These are phyloP conservation scores for Matsumurasca onukii DNA, from an alignment of 1,140 invertebrate species.

Conservation along the genomic window DNA sequence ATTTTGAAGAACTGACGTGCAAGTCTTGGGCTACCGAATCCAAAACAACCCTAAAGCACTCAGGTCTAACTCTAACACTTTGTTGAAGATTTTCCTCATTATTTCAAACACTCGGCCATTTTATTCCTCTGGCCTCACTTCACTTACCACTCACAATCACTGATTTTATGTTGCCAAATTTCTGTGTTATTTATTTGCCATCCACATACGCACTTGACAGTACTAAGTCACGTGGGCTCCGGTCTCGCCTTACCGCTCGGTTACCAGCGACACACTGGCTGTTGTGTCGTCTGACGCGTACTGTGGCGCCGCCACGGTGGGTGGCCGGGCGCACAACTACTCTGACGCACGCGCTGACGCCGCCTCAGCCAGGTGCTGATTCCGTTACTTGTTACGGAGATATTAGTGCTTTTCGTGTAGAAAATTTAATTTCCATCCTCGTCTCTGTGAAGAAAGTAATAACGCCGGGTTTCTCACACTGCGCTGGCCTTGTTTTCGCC, in stretches of 20 bases:
- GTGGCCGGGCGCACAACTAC: slow-evolving; percentile 2
- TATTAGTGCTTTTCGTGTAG: not conserved
- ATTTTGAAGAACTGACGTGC: not conserved
- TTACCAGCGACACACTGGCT: not conserved
- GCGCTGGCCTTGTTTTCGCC: too few relatives aligned
- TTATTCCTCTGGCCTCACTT: not conserved
- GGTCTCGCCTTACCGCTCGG: not conserved
- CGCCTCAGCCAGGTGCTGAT: not conserved
- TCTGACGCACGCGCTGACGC: not conserved
- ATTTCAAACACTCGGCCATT: not conserved
- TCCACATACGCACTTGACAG: not conserved
- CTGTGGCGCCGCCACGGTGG: too few relatives aligned
- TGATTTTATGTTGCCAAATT: not conserved
- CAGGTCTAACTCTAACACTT: slow-evolving; percentile 2
- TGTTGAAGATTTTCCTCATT: not conserved
- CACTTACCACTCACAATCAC: not conserved
- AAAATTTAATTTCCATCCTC: slow-evolving; percentile 8
- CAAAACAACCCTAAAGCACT: not conserved
- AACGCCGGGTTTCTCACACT: too few relatives aligned
- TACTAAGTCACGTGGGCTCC: not conserved
- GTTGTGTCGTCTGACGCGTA: too few relatives aligned
- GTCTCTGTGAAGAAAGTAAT: too few relatives aligned
- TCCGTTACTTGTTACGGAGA: not conserved
- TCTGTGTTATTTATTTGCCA: not conserved
- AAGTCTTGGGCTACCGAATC: slow-evolving; percentile 15